Conservation (phyloP, 2,797 vertebrate genomes). For the Ptychobarbus kaznakovi region DNA sequence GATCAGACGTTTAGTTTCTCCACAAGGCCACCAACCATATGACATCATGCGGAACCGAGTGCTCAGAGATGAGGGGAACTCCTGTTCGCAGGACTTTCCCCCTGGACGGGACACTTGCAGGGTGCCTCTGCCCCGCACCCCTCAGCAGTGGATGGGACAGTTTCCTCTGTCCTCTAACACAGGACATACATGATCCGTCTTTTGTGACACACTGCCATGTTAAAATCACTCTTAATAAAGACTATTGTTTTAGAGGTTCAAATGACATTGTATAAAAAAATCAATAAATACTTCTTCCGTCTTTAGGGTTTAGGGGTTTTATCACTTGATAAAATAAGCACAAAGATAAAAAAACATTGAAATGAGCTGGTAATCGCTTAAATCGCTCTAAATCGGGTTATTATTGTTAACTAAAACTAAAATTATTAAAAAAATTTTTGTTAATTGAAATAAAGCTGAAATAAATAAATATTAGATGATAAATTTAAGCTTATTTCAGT, state of each 20-base stretch:
- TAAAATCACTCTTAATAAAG: background rate
- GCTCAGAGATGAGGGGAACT: conserved; percentile 40
- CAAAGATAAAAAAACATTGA: too few relatives aligned
- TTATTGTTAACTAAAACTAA: too few relatives aligned
- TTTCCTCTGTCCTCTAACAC: conserved; percentile 12
- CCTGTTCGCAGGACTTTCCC: conserved; percentile 32
- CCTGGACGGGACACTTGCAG: conserved; percentile 47
- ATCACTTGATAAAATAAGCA: background rate
- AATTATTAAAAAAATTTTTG: too few relatives aligned
- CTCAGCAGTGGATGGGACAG: background rate
- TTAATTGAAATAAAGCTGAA: too few relatives aligned
- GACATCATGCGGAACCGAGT: conserved; percentile 44
- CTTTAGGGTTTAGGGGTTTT: background rate
- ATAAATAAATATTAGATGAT: too few relatives aligned
- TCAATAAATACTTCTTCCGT: background rate
- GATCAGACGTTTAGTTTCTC: conserved; percentile 14
- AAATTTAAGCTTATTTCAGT: too few relatives aligned
- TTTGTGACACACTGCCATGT: background rate
- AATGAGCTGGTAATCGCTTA: too few relatives aligned
- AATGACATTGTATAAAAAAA: background rate
- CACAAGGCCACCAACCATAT: conserved; percentile 38
- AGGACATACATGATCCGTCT: background rate
- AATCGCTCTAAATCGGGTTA: too few relatives aligned
- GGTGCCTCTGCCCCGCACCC: conserved; percentile 32
- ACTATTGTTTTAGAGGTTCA: background rate